Evolutionary conservation across 2,888 invertebrate genomes (phyloP).

Genomic region (Amblyteles armatorius): DNA sequence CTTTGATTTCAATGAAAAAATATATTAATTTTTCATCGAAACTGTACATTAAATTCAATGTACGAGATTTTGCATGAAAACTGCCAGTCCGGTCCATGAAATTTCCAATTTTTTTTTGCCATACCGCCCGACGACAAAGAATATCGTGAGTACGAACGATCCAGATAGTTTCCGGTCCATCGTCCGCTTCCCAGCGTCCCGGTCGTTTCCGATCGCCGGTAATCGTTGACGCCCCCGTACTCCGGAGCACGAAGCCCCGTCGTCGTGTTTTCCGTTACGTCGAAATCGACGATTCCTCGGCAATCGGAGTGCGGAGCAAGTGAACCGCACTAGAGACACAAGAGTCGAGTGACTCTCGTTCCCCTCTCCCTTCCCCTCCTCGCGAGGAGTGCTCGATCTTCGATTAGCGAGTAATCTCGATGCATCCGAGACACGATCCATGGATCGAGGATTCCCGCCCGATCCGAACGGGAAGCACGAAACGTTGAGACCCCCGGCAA

Average conservation of each 20-base stretch:
- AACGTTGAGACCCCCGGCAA: conserved; percentile 42
- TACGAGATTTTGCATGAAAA: too few relatives aligned
- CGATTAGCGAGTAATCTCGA: conserved; percentile 58
- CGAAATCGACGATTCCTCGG: conserved; percentile 49
- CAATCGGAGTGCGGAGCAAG: conserved; percentile 17
- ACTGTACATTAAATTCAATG: too few relatives aligned
- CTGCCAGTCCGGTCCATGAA: too few relatives aligned
- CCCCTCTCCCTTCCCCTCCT: not conserved
- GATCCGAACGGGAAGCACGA: conserved; percentile 30
- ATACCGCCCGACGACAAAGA: too few relatives aligned
- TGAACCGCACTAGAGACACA: not conserved
- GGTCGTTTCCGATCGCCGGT: not conserved
- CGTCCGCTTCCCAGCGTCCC: not conserved
- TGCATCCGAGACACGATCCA: not conserved
- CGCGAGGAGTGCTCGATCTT: not conserved
- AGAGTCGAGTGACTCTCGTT: not conserved
- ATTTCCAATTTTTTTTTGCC: too few relatives aligned
- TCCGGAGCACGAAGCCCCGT: conserved; percentile 8
- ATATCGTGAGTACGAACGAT: too few relatives aligned
- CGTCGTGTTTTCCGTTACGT: conserved; percentile 36
- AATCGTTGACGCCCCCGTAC: conserved; percentile 13
- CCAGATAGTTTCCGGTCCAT: too few relatives aligned
- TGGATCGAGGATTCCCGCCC: conserved; percentile 15
- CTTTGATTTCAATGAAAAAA: too few relatives aligned
- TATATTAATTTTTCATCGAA: too few relatives aligned